Conservation (phyloP, 1,140 invertebrate species). For the Zophobas atratus region DNA sequence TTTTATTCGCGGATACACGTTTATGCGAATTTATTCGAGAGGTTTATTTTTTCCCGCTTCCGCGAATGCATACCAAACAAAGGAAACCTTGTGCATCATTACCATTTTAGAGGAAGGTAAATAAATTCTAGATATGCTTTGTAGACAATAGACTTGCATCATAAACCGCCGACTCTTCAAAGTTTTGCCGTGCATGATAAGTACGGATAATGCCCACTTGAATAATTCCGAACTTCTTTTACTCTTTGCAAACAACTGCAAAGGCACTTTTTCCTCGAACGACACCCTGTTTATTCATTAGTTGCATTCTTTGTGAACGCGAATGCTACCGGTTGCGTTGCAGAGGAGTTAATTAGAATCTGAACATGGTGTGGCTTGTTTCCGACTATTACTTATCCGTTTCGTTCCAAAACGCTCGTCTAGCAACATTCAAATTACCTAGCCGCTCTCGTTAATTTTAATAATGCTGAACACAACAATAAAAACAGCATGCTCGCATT, state of each 20-base stretch:
- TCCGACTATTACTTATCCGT: constrained; percentile 12
- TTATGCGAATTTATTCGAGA: neutral
- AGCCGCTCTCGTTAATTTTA: constrained; percentile 35
- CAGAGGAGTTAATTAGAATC: constrained; percentile 17
- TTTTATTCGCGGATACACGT: neutral
- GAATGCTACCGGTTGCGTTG: neutral
- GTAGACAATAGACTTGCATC: neutral
- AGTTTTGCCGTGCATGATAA: constrained; percentile 2
- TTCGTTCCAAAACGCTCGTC: constrained; percentile 17
- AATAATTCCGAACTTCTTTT: neutral
- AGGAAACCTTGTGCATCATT: constrained; percentile 11
- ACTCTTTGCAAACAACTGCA: neutral
- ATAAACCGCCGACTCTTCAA: neutral
- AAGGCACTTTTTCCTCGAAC: too few species aligned
- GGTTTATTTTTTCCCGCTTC: neutral
- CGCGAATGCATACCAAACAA: constrained; percentile 4
- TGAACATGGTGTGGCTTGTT: neutral
- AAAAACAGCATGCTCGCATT: constrained; percentile 20
- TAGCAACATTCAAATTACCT: constrained; percentile 25
- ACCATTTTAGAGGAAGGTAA: neutral
- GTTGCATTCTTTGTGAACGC: too few species aligned
- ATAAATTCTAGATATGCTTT: constrained; percentile 9
- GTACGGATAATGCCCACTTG: neutral
- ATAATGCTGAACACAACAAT: constrained; percentile 42
- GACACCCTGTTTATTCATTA: too few species aligned